Base-by-base conservation (phyloP, 2,113 vertebrate species). In the Microtus pennsylvanicus region DNA sequence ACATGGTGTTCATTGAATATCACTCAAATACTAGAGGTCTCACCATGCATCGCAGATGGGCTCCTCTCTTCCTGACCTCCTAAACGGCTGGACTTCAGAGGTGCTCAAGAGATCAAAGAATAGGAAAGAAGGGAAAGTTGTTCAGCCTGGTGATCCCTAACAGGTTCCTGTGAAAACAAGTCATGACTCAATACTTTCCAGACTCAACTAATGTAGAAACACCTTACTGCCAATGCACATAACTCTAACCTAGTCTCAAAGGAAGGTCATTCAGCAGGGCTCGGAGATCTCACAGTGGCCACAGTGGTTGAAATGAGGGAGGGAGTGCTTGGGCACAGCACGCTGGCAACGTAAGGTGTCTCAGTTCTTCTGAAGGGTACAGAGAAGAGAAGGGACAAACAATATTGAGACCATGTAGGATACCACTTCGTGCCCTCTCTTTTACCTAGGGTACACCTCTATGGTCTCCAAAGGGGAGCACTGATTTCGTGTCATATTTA, bases 71-170 rank as follows among this genome's bases (percentile, higher is more conserved):
- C 35, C n/a, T 83, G 7, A 7, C 12, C 55, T 5, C 7, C 35
- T 61, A 3, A 24, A 4, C 0, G 22, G 6, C 6, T 22, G 8
- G 0, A 13, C 3, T 38, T 16, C 12, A 24, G 26, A 17, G 13
- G 52, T 9, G 55, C 12, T 21, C 19, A 58, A 17, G 58, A 4
- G 58, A 58, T 21, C 19, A 19, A 58, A 58, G 58, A 58, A 58
- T 58, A 19, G 58, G 19, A 21, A 58, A 58, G 19, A 58, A 21
- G 58, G 58, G 19, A 21, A 58, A 2, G 58, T 58, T 58, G 58
- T 58, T 58, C 19, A 58, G 58, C 58, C 58, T 58, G 58, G 58
- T 58, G 58, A 58, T 21, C 6, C 19, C 58, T 58, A 58, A 21
- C 58, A 72, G 7, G 35, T 72, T 21, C 17, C 58, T 21, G 19